A percentile compares a stretch with the other conserved stretches of the same genome.
Conservation (phyloP, 2,113 vertebrate species). For the Herpailurus yagouaroundi region DNA sequence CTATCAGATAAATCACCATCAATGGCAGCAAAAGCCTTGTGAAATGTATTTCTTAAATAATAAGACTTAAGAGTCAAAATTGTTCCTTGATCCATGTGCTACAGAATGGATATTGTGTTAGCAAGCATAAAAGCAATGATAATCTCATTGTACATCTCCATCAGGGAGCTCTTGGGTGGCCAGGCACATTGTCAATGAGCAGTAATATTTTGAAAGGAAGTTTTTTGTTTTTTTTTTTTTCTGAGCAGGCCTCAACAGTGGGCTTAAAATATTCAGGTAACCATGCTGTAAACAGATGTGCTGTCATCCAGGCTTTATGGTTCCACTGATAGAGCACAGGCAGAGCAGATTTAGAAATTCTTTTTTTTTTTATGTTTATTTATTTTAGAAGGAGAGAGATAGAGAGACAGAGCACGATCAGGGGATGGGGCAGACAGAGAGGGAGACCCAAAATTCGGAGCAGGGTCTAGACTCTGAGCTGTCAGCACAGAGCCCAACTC, state of each 20-base stretch:
- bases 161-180: neutral
- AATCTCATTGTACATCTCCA: neutral
- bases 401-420: too few relatives aligned
- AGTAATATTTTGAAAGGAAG: neutral
- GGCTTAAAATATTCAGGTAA: neutral
- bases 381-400: too few relatives aligned
- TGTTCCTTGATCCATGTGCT: neutral
- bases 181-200: neutral
- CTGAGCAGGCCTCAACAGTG: neutral
- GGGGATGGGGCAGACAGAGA: too few relatives aligned
- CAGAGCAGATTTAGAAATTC: neutral
- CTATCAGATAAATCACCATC: neutral
- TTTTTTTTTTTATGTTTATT: neutral
- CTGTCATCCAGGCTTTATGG: neutral
- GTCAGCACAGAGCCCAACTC: too few relatives aligned
- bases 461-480: too few relatives aligned
- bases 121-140: neutral
- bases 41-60: neutral
- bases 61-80: neutral
- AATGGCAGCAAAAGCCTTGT: neutral
- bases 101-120: neutral
- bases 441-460: too few relatives aligned
- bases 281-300: neutral
- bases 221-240: neutral
- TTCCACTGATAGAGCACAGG: neutral